A percentile compares a stretch with the other conserved stretches of the same genome.
Evolutionary conservation across 1,140 invertebrate genomes (phyloP).

Genomic region (Aphis craccivora): DNA sequence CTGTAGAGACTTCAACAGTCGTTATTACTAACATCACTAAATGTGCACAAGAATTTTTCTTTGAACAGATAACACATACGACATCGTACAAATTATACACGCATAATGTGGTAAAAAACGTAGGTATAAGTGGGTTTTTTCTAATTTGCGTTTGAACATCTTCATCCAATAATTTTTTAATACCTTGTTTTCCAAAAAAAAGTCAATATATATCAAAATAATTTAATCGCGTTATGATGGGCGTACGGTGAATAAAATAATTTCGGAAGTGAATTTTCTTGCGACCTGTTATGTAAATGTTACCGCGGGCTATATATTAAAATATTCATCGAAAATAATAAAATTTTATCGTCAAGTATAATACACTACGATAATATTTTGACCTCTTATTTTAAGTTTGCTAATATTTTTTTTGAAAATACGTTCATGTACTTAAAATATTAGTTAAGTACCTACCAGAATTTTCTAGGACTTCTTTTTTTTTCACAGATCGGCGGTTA

Average conservation of each 20-base stretch:
- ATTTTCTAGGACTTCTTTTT: background rate
- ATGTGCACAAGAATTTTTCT: slow-evolving; percentile 28
- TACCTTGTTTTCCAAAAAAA: background rate
- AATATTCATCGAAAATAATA: background rate
- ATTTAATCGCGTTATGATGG: background rate
- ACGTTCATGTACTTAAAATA: no score
- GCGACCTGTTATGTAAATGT: slow-evolving; percentile 28
- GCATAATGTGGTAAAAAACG: background rate
- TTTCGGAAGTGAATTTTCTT: background rate
- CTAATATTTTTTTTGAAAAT: background rate
- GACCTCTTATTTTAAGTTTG: background rate
- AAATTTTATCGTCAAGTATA: background rate
- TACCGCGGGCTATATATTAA: background rate
- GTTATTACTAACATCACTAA: slow-evolving; percentile 20
- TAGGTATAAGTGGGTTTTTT: background rate
- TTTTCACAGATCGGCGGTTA: background rate
- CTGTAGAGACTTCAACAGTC: slow-evolving; percentile 45
- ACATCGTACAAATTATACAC: background rate
- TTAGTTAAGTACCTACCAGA: background rate
- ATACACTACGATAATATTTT: background rate
- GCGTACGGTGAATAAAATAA: background rate
- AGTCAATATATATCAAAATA: background rate
- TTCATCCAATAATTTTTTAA: background rate
- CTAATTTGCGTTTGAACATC: background rate
- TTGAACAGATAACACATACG: slow-evolving; percentile 7